Evolutionary conservation across 2,797 vertebrate species (phyloP).

Genomic region (Cetoscarus ocellatus): DNA sequence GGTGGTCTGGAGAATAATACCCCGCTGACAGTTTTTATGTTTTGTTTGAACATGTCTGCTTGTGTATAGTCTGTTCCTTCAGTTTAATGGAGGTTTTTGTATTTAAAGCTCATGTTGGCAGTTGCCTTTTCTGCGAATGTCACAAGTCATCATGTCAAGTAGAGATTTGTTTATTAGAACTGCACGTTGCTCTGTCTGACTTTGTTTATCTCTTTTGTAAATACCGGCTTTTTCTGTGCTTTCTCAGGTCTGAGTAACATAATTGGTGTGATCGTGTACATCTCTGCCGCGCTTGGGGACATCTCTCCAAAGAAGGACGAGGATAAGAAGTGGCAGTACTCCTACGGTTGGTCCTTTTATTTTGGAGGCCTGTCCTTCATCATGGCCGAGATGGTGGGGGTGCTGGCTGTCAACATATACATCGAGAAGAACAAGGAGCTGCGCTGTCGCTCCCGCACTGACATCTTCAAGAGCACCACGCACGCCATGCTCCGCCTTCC

Average conservation of each 20-base stretch:
- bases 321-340: conserved; percentile 95
- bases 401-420: conserved; percentile 96
- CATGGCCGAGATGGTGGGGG: conserved; percentile 96
- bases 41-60: conserved; percentile 26
- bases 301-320: conserved; percentile 94
- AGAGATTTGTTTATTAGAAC: conserved; percentile 25
- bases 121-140: conserved; percentile 24
- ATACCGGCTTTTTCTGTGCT: conserved; percentile 27
- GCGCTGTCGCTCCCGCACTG: conserved; percentile 92
- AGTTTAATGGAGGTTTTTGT: conserved; percentile 28
- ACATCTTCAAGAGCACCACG: conserved; percentile 91
- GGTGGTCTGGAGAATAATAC: conserved; percentile 36
- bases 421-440: conserved; percentile 96
- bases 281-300: conserved; percentile 95
- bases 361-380: conserved; percentile 96
- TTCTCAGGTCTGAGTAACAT: conserved; percentile 93
- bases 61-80: conserved; percentile 31
- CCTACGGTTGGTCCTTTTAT: conserved; percentile 97
- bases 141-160: conserved; percentile 13
- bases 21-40: conserved; percentile 19
- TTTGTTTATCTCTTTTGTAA: conserved; percentile 31
- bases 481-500: conserved; percentile 92
- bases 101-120: conserved; percentile 1
- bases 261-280: conserved; percentile 96
- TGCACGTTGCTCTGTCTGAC: conserved; percentile 7